Base-by-base conservation (phyloP, 2,113 vertebrate species). In the Colinus virginianus region DNA sequence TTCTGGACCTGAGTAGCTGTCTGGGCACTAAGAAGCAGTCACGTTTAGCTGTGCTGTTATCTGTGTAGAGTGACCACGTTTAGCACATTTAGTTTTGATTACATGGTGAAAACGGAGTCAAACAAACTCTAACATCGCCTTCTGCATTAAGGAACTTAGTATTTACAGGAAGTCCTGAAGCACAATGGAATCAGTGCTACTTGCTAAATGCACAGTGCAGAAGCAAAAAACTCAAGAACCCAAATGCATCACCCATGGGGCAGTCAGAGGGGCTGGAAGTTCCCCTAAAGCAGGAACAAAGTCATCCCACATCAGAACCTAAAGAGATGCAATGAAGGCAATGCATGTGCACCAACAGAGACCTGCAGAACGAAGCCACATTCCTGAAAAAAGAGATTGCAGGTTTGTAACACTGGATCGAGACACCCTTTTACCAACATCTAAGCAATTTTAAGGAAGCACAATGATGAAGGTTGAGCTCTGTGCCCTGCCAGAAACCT, bases 401-500 rank as follows among this genome's bases (percentile, higher is more conserved):
- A 38, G 3, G 17, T 40, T 9, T 42, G 66, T 9, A 53, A 40
- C 7, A 0, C 19, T 40, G 12, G 74, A 49, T 59, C 63, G 2
- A 32, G 46, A 45, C 38, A 45, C 78, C 34, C 58, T 78, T 51
- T 95, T 91, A 84, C 59, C 88, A 83, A 51, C 77, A 22, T 78
- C 90, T 62, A 36, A 86, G 83, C 55, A 61, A 7, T 32, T 40
- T n/a, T 51, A 79, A 75, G 87, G 84, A 90, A 75, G 68, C 42
- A 34, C 55, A 3, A 12, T 5, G 14, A 25, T 48, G 79, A 76
- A 80, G 69, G 79, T 74, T 90, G 68, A 82, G 71, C 74, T 46
- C 88, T 58, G 75, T n/a, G 38, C 34, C 78, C 70, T 42, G 58
- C 90, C 93, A 93, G 94, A 96, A 98, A 94, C 84, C 81, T 94